Conservation (phyloP, 92 coral and sea anemone genomes). For the Phymanthus crucifer region DNA sequence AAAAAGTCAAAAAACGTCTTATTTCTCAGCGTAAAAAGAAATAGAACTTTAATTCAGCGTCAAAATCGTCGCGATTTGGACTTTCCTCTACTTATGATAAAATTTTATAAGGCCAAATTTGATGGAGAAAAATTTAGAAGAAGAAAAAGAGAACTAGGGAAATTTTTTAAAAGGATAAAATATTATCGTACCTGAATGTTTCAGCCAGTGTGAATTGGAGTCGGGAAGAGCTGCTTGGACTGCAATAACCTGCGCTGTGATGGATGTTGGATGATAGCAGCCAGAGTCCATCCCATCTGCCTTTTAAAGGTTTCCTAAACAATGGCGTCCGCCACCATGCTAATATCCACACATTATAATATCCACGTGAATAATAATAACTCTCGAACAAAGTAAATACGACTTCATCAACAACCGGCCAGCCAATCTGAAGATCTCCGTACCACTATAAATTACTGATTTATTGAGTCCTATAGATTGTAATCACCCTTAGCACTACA, state of each 20-base stretch:
- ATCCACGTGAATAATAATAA: constrained; percentile 62
- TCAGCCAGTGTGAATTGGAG: too few relatives aligned
- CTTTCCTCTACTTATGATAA: too few relatives aligned
- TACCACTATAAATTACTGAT: constrained; percentile 54
- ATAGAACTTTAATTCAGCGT: too few relatives aligned
- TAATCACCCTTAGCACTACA: constrained; percentile 25
- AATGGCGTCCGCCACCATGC: constrained; percentile 56
- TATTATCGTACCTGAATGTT: neutral
- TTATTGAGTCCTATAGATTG: constrained; percentile 46
- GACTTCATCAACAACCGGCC: constrained; percentile 38
- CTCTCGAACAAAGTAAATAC: constrained; percentile 61
- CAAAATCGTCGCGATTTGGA: too few relatives aligned
- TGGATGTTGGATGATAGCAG: too few relatives aligned
- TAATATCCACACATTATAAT: constrained; percentile 66
- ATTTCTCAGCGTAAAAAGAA: too few relatives aligned
- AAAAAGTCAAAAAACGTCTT: neutral
- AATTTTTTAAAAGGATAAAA: too few relatives aligned
- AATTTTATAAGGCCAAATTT: too few relatives aligned
- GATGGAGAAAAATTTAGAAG: too few relatives aligned
- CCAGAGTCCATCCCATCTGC: constrained; percentile 52
- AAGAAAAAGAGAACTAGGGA: too few relatives aligned
- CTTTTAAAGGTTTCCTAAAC: constrained; percentile 70
- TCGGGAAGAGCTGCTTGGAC: neutral
- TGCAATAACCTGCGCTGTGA: neutral
- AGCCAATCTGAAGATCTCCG: constrained; percentile 28